Base-by-base conservation (phyloP, 2,888 invertebrate species). In the Alviniconcha strummeri region DNA sequence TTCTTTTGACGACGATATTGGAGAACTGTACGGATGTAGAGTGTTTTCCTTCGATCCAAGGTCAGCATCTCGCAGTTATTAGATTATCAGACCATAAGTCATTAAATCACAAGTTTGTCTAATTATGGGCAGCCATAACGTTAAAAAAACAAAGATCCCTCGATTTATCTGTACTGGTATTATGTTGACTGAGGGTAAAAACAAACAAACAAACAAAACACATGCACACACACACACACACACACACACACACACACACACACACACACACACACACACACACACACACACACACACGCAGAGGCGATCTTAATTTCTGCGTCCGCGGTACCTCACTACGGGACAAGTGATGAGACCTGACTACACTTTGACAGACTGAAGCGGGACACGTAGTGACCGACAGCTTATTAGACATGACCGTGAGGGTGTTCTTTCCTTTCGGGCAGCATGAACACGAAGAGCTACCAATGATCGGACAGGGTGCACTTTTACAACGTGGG, bases 11-110 rank as follows among this genome's bases (percentile, higher is more conserved):
- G 78, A 78, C 57, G 78, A 78, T 52, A 52, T 64, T 5, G 78
- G 57, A n/a, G 13, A n/a, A 8, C 15, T 78, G 36, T 78, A 78
- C 52, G 64, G 78, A 4, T 78, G 78, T 15, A 5, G 64, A 5
- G 78, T 78, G 52, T 64, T 15, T 36, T n/a, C 78, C 78, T 78
- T 78, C 52, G 78, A 78, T 19, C 78, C 78, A 60, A 78, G 78
- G 78, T 78, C 36, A 19, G n/a, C 36, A 36, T 3, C 36, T 36
- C 36, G 36, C 36, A 36, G 36, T 36, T 36, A 36, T 36, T 36
- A 36, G 36, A 36, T 36, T 36, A 36, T 36, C 36, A 36, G 36
- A 36, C 36, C 36, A 36, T 36, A 36, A 36, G 36, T 36, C 36
- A 36, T 36, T 36, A 36, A 36, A 36, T 36, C n/a, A n/a, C 36